Percentiles rank a stretch among this genome's conserved stretches.
phyloP scores from a whole-genome alignment of 2,797 vertebrate genomes.

The Siniperca scherzeri region DNA sequence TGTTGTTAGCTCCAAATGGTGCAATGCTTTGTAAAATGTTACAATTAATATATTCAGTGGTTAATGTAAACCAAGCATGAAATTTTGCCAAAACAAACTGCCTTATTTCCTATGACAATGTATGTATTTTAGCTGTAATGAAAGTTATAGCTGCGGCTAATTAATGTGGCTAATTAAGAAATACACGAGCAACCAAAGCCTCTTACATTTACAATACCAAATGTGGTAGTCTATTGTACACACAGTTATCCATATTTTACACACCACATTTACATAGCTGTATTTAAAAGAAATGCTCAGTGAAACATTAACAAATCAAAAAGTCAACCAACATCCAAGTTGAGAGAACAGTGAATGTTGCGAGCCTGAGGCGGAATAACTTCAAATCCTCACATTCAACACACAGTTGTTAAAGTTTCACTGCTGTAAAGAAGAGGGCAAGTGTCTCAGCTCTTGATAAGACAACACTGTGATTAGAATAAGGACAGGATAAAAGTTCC shows the following conservation, averaged over 20 bases:
- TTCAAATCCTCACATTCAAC: conserved; percentile 45
- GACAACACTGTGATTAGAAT: conserved; percentile 58
- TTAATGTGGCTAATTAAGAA: background rate
- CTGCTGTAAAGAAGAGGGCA: conserved; percentile 36
- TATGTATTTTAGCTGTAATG: conserved; percentile 5
- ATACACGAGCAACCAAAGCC: background rate
- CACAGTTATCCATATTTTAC: conserved; percentile 2
- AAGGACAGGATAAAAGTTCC: conserved; percentile 52
- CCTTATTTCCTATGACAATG: background rate
- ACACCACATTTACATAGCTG: background rate
- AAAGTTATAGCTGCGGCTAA: background rate
- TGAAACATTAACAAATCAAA: conserved; percentile 46
- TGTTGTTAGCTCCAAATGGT: too few relatives aligned
- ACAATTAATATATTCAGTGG: too few relatives aligned
- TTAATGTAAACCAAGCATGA: too few relatives aligned
- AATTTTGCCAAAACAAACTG: too few relatives aligned
- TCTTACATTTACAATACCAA: background rate
- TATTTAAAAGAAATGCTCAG: conserved; percentile 16
- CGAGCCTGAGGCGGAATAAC: conserved; percentile 52
- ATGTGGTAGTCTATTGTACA: background rate
- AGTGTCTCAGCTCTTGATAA: conserved; percentile 53
- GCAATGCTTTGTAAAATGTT: too few relatives aligned
- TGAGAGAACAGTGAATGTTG: conserved; percentile 44
- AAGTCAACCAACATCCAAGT: conserved; percentile 27
- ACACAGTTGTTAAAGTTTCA: conserved; percentile 35